Conservation (phyloP, 2,113 vertebrate genomes). For the Elephas maximus region DNA sequence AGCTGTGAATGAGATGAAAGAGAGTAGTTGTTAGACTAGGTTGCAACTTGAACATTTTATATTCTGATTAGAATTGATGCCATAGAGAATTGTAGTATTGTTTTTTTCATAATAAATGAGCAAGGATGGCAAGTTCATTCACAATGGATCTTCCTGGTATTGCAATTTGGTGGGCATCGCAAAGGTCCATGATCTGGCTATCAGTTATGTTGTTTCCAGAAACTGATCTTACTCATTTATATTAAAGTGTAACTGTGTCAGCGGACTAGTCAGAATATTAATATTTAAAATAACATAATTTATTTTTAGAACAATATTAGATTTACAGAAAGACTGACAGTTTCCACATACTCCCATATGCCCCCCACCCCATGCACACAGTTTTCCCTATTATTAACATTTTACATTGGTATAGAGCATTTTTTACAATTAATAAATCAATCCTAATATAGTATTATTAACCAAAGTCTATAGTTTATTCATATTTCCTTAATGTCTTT, state of each 20-base stretch:
- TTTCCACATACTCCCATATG: too few species aligned
- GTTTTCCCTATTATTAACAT: too few species aligned
- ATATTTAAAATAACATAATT: not conserved
- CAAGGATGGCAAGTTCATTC: not conserved
- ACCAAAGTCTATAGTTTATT: not conserved
- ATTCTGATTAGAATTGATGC: not conserved
- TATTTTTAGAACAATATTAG: too few species aligned
- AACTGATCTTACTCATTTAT: not conserved
- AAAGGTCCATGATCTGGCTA: not conserved
- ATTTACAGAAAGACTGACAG: too few species aligned
- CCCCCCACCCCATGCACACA: too few species aligned
- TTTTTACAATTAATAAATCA: too few species aligned
- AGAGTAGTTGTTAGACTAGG: not conserved
- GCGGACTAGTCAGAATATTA: not conserved
- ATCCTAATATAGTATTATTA: not conserved
- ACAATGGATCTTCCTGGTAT: not conserved
- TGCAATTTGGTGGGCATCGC: not conserved
- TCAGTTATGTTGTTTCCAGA: not conserved
- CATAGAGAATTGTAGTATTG: not conserved
- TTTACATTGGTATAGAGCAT: too few species aligned
- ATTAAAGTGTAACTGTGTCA: not conserved
- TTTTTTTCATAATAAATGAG: slow-evolving; percentile 30
- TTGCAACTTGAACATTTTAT: not conserved
- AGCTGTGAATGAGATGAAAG: not conserved
- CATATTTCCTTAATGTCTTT: not conserved